phyloP scores from a whole-genome alignment of 2,113 vertebrate genomes.

The Campylorhamphus procurvoides region DNA sequence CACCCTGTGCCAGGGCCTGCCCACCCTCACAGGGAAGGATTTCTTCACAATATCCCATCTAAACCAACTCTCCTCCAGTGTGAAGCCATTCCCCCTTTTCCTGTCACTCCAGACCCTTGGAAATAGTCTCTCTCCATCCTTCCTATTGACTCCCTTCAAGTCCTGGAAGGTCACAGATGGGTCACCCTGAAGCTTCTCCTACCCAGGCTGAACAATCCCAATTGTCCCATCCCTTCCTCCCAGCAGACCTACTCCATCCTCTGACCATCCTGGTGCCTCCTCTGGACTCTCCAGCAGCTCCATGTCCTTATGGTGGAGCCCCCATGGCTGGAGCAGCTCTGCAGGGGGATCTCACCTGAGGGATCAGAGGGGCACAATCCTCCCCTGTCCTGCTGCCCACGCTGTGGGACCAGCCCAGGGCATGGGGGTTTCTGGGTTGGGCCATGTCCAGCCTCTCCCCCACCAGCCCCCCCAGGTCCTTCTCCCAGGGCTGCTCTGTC shows the following conservation, averaged over 20 bases:
- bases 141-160: rapidly evolving
- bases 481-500: background rate
- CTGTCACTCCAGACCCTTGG: rapidly evolving
- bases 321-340: background rate
- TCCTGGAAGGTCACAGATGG: rapidly evolving
- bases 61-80: rapidly evolving
- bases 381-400: background rate
- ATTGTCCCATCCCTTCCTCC: background rate
- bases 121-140: rapidly evolving
- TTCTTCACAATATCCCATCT: background rate
- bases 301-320: background rate
- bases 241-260: background rate
- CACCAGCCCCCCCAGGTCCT: background rate
- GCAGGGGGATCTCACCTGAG: background rate
- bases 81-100: rapidly evolving
- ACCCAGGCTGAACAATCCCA: background rate
- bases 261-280: background rate
- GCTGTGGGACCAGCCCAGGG: background rate
- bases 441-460: background rate
- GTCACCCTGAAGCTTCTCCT: background rate
- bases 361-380: background rate
- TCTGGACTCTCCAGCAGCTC: background rate
- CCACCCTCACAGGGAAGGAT: rapidly evolving
- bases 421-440: background rate
- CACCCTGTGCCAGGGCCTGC: background rate